Conservation (phyloP, 2,797 vertebrate species). For the Helarctos malayanus region DNA sequence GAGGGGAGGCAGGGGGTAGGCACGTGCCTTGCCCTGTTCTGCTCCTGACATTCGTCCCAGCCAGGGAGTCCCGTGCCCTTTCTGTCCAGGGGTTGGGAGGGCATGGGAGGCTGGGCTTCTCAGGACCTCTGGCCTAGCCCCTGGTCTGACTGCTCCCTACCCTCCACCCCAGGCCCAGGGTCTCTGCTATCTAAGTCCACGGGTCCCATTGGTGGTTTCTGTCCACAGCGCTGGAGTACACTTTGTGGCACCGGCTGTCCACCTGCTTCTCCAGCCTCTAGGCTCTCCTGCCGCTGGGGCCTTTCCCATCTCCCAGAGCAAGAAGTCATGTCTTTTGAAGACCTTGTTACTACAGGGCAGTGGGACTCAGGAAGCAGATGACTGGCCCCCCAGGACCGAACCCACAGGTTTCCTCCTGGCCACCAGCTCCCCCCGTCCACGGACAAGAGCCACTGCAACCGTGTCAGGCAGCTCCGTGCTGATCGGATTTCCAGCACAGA, state of each 20-base stretch:
- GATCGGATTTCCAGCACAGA: rapidly evolving
- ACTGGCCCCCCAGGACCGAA: rapidly evolving
- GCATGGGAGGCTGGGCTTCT: rapidly evolving
- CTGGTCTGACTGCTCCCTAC: neutral
- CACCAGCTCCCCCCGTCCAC: rapidly evolving
- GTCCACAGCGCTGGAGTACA: rapidly evolving
- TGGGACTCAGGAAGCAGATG: neutral
- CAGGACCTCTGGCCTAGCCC: no score
- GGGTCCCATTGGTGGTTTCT: rapidly evolving
- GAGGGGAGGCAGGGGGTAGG: neutral
- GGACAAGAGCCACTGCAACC: neutral
- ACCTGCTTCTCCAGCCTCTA: neutral
- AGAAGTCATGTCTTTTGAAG: neutral
- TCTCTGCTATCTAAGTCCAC: rapidly evolving
- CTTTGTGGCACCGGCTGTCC: rapidly evolving
- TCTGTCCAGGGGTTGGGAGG: neutral
- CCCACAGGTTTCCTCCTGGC: rapidly evolving
- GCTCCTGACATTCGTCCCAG: neutral
- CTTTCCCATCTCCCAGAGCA: rapidly evolving
- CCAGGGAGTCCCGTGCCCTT: neutral
- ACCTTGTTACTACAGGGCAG: neutral
- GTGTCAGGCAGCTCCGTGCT: rapidly evolving
- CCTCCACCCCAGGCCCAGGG: neutral
- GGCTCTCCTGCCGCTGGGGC: neutral
- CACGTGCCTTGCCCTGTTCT: rapidly evolving